Base-by-base conservation (phyloP, 2,888 invertebrate species). In the Oxytorus armatus region DNA sequence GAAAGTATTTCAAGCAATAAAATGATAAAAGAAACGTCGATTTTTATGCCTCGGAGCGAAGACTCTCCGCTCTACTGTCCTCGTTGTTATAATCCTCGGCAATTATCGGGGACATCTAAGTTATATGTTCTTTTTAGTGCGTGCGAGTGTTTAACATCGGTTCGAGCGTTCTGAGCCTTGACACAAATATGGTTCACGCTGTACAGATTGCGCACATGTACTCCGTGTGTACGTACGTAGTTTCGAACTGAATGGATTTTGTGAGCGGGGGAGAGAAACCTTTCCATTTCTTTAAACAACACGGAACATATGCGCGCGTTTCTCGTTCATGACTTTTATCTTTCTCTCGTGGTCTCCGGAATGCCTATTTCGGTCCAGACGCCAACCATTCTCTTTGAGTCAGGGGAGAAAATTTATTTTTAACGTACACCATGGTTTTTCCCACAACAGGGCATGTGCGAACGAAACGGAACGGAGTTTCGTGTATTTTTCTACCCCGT, bases 371-470 rank as follows among this genome's bases (percentile, higher is more conserved):
- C 77, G 70, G 87, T 87, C 83, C 83, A 82, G 84, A 83, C 85
- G 81, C 83, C 44, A 77, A 83, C 85, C 85, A 82, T 85, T 83
- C 83, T 79, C 74, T 69, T 84, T 84, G 81, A 82, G 83, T 82
- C 84, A 83, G 87, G 88, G 88, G 87, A 88, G 87, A 85, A 85
- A 82, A 86, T 88, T 79, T 88, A 88, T 88, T 88, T 88, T 82
- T 83, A 85, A 85, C 87, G 36, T 55, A 68, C 55, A 59, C 51
- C 79, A 70, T 70, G 81, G 76, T 84, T 85, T 85, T 81, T 82
- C 82, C 73, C 53, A 55, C 44, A 63, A 44, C 44, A 16, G 39
- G 8, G 36, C 63, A 42, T 25, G 16, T 25, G 39, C 61, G 21
- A 25, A 66, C 65, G 16, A 57, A 42, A 42, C 21, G 7, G 49